These are phyloP conservation scores for Phylloscopus trochilus DNA, from an alignment of 2,113 vertebrate species.

Conservation along the genomic window DNA sequence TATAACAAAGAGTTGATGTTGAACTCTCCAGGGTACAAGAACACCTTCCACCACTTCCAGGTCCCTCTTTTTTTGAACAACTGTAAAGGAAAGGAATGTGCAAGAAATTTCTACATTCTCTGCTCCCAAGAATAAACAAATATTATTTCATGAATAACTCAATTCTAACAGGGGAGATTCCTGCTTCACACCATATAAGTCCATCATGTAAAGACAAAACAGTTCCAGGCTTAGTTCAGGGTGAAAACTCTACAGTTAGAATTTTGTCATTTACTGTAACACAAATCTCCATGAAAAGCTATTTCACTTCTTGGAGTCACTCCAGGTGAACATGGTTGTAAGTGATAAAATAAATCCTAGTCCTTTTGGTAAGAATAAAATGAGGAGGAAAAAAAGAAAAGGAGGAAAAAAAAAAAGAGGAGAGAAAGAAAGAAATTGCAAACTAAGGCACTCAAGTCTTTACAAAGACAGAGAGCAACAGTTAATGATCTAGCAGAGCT, in stretches of 20 bases:
- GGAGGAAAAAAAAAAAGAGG: fast-evolving
- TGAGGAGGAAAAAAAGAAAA: fast-evolving
- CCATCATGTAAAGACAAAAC: neutral
- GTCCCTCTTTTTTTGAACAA: neutral
- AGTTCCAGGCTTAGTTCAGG: neutral
- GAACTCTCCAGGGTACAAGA: neutral
- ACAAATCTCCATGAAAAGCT: neutral
- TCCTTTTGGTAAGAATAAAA: neutral
- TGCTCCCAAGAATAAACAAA: neutral
- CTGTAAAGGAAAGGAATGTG: neutral
- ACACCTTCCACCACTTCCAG: neutral
- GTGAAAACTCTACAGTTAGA: neutral
- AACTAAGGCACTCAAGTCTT: neutral
- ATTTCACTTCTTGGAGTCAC: neutral
- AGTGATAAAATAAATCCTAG: neutral
- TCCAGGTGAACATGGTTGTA: neutral
- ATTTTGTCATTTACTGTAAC: neutral
- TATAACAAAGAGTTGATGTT: neutral
- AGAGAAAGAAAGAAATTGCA: neutral
- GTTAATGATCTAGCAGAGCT: neutral
- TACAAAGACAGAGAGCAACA: neutral
- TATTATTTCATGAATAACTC: neutral
- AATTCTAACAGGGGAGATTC: neutral
- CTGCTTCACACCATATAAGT: neutral
- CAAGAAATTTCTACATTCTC: neutral